These are phyloP conservation scores for Microplitis manilae DNA, from an alignment of 2,888 invertebrate genomes.

Conservation along the genomic window DNA sequence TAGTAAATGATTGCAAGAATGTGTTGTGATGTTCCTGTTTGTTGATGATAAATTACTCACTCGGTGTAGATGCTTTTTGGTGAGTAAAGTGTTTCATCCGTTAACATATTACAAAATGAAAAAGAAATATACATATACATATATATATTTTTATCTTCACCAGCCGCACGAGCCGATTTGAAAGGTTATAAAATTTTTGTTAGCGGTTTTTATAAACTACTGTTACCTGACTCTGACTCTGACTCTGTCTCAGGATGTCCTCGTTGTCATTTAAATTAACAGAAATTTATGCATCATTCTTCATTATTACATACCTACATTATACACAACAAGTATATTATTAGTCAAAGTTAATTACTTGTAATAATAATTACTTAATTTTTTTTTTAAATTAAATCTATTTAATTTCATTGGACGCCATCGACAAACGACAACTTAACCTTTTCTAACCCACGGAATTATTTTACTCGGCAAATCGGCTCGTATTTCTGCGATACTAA, in stretches of 20 bases:
- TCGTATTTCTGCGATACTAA: conserved; percentile 45
- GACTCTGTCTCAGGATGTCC: conserved; percentile 39
- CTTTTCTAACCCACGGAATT: conserved; percentile 39
- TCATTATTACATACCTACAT: conserved; percentile 20
- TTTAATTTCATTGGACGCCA: conserved; percentile 42
- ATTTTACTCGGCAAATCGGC: conserved; percentile 23
- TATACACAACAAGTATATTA: not conserved
- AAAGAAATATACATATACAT: not conserved
- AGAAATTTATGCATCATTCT: conserved; percentile 42
- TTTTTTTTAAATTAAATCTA: conserved; percentile 31
- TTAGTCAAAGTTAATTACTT: conserved; percentile 15
- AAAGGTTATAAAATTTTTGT: conserved; percentile 23
- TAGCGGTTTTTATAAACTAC: conserved; percentile 31
- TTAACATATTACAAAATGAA: conserved; percentile 1
- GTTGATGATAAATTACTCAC: conserved; percentile 65
- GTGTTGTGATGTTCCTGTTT: conserved; percentile 61
- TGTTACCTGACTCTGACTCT: conserved; percentile 15
- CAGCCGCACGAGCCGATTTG: not conserved
- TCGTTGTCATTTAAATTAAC: conserved; percentile 46
- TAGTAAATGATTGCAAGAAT: conserved; percentile 50
- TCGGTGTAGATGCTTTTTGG: conserved; percentile 69
- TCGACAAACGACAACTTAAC: conserved; percentile 43
- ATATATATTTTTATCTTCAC: not conserved
- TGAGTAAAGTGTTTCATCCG: conserved; percentile 54
- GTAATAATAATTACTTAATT: not conserved